These are phyloP conservation scores for Pogoniulus pusillus DNA, from an alignment of 2,797 vertebrate genomes.

Conservation along the genomic window DNA sequence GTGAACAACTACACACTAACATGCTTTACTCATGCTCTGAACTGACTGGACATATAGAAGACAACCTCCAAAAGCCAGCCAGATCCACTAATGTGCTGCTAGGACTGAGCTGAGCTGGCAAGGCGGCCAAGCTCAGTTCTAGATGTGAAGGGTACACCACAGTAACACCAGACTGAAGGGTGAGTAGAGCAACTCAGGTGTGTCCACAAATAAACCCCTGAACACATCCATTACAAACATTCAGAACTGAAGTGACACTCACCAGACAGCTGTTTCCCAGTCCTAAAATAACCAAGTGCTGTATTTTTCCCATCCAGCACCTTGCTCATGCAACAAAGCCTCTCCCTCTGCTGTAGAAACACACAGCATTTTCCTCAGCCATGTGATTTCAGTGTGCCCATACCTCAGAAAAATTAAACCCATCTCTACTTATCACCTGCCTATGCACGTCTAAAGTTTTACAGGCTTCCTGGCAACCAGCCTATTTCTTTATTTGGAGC, in stretches of 20 bases:
- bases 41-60: background rate
- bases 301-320: background rate
- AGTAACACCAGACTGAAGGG: background rate
- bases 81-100: background rate
- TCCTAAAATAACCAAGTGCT: background rate
- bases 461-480: background rate
- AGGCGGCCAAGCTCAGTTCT: background rate
- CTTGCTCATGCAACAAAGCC: background rate
- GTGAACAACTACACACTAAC: rapidly evolving
- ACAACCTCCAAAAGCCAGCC: background rate
- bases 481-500: background rate
- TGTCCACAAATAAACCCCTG: background rate
- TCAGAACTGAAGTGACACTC: background rate
- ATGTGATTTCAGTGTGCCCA: background rate
- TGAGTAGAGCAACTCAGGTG: background rate
- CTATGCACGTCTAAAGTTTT: background rate
- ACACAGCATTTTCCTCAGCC: background rate
- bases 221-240: background rate
- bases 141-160: background rate
- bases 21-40: background rate
- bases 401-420: background rate
- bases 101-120: background rate
- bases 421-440: background rate
- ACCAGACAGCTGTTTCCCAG: background rate
- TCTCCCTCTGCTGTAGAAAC: background rate